Conservation (phyloP, 2,888 invertebrate genomes). For the Ethmia dodecea region DNA sequence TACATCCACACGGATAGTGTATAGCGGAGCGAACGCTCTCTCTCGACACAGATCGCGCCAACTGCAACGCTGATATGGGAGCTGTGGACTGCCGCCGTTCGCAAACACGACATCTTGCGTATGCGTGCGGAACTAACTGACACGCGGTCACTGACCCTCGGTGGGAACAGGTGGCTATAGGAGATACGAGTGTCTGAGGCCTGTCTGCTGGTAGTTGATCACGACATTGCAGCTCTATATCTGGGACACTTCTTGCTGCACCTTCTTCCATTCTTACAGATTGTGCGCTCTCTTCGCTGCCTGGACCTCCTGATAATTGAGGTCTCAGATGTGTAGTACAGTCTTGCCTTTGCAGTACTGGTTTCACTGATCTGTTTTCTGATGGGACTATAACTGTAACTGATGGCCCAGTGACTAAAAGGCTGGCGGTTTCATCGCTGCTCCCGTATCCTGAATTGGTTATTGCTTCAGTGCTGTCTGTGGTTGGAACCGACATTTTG, state of each 20-base stretch:
- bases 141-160: slow-evolving; percentile 81
- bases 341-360: slow-evolving; percentile 91
- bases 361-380: slow-evolving; percentile 80
- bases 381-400: slow-evolving; percentile 71
- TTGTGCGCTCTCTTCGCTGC: slow-evolving; percentile 85
- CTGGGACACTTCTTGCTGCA: slow-evolving; percentile 87
- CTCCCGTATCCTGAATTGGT: slow-evolving; percentile 83
- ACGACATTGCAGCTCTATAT: slow-evolving; percentile 88
- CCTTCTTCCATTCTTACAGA: slow-evolving; percentile 81
- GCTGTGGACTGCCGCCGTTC: slow-evolving; percentile 90
- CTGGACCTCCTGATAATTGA: slow-evolving; percentile 83
- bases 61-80: slow-evolving; percentile 84
- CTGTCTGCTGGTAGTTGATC: slow-evolving; percentile 73
- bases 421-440: slow-evolving; percentile 89
- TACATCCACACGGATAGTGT: slow-evolving; percentile 81
- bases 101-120: slow-evolving; percentile 82
- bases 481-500: slow-evolving; percentile 68
- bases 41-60: slow-evolving; percentile 90
- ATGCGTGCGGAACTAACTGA: slow-evolving; percentile 81
- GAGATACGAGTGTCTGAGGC: slow-evolving; percentile 73
- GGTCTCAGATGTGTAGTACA: slow-evolving; percentile 87
- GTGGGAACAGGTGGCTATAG: slow-evolving; percentile 77
- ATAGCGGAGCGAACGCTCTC: slow-evolving; percentile 87
- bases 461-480: slow-evolving; percentile 74
- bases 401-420: slow-evolving; percentile 82